Base-by-base conservation (phyloP, 2,888 invertebrate species). In the Urechis unicinctus region DNA sequence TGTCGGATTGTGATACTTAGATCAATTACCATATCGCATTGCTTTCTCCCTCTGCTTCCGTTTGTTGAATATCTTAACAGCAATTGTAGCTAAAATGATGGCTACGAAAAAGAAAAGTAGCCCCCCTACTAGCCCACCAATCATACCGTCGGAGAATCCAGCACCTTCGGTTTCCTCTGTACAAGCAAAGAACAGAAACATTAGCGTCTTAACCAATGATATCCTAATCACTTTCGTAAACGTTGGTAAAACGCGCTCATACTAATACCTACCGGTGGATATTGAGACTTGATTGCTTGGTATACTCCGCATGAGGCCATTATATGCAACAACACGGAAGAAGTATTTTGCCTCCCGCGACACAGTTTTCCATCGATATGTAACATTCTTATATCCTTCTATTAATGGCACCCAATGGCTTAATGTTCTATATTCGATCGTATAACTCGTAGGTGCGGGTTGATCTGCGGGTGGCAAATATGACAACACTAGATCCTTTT, bases 41-140 rank as follows among this genome's bases (percentile, higher is more conserved):
- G 93, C 92, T 82, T 93, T 92, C 86, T 92, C 93, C 84, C 92
- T 88, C 44, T 59, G 56, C 74, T 93, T 86, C 82, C 93, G 93
- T 82, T 93, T 92, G 84, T 94, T 95, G 85, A 93, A 93, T 81
- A 94, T 93, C 84, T 95, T 93, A 76, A 95, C 93, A 72, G 93
- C 92, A 83, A 95, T 93, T 76, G 95, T 89, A 71, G 94, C 93
- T 74, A 96, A 86, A 77, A 95, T 91, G 81, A 95, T 92, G 80
- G 94, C 93, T 74, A 95, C 93, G 77, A 95, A 89, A 84, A 95
- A 92, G 85, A 96, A 95, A 77, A 95, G 85, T 74, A 96, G 88
- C 67, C 95, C 95, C 70, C 95, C 95, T 68, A 95, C 92, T 72
- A 95, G 91, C 63, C 94, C 95, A 72, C 95, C 94, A 61, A 74